These are phyloP conservation scores for Brenthis ino DNA, from an alignment of 2,888 invertebrate species.

Conservation along the genomic window DNA sequence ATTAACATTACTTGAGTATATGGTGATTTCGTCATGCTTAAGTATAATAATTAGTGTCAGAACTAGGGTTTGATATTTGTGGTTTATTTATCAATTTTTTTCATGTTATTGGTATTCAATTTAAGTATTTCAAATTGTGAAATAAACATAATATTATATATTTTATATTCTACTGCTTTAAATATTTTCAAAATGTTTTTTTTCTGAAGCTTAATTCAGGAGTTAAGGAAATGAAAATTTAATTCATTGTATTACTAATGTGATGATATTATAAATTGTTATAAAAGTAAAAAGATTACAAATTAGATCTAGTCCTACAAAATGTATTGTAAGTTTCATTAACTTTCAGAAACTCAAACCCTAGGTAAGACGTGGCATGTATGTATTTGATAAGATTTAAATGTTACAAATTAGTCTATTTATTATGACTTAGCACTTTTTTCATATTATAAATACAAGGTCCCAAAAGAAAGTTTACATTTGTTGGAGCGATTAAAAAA, in stretches of 20 bases:
- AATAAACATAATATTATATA: too few relatives aligned
- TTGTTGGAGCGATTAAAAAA: background rate
- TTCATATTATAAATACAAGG: background rate
- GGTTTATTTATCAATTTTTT: background rate
- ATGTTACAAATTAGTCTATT: conserved; percentile 5
- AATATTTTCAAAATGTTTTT: too few relatives aligned
- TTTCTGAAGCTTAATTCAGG: too few relatives aligned
- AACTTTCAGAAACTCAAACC: conserved; percentile 1
- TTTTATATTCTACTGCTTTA: too few relatives aligned
- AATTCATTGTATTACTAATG: too few relatives aligned
- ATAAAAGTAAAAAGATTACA: too few relatives aligned
- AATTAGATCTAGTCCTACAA: conserved; percentile 5
- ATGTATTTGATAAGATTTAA: background rate
- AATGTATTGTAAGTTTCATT: background rate
- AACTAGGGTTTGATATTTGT: conserved; percentile 14
- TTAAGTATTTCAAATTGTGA: too few relatives aligned
- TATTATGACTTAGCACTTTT: conserved; percentile 2
- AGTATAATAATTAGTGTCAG: conserved; percentile 24
- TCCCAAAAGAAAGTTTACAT: background rate
- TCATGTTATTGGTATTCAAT: too few relatives aligned
- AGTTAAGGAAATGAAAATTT: too few relatives aligned
- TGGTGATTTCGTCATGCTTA: conserved; percentile 15
- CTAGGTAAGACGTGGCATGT: background rate
- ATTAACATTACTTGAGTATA: conserved; percentile 19
- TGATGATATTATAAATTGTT: too few relatives aligned